Conservation (phyloP, 1,140 invertebrate genomes). For the Pachyrhynchus sulphureomaculatus region DNA sequence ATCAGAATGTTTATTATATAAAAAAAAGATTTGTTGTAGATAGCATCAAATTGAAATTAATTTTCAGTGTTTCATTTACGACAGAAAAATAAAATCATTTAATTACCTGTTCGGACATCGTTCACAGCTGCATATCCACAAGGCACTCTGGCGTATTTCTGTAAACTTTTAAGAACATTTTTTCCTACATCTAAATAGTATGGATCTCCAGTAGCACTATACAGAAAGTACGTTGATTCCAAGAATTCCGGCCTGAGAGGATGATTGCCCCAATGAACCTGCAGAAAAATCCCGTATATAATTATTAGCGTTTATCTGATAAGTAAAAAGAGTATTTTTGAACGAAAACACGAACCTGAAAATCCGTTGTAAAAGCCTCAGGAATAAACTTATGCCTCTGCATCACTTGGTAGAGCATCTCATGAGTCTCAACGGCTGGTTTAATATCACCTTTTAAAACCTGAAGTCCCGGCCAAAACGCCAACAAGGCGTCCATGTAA, state of each 20-base stretch:
- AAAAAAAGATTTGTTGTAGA: too few species aligned
- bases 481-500: conserved; percentile 96
- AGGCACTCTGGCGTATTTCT: conserved; percentile 86
- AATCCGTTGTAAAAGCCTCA: conserved; percentile 95
- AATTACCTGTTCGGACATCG: conserved; percentile 80
- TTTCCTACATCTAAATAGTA: conserved; percentile 94
- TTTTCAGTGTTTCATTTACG: too few species aligned
- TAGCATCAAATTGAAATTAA: too few species aligned
- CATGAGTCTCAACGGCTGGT: conserved; percentile 95
- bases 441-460: conserved; percentile 92
- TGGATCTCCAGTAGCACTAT: conserved; percentile 90
- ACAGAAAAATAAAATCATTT: too few species aligned
- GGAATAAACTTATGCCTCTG: conserved; percentile 97
- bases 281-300: not conserved
- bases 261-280: conserved; percentile 96
- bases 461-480: conserved; percentile 98
- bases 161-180: conserved; percentile 85
- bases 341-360: conserved; percentile 57
- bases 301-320: not conserved
- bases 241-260: conserved; percentile 95
- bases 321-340: conserved; percentile 31
- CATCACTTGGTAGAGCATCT: conserved; percentile 96
- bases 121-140: conserved; percentile 96
- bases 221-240: conserved; percentile 97
- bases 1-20: too few species aligned